These are phyloP conservation scores for Pegea sp. DNA, from an alignment of 23 tunicate species.

Conservation along the genomic window DNA sequence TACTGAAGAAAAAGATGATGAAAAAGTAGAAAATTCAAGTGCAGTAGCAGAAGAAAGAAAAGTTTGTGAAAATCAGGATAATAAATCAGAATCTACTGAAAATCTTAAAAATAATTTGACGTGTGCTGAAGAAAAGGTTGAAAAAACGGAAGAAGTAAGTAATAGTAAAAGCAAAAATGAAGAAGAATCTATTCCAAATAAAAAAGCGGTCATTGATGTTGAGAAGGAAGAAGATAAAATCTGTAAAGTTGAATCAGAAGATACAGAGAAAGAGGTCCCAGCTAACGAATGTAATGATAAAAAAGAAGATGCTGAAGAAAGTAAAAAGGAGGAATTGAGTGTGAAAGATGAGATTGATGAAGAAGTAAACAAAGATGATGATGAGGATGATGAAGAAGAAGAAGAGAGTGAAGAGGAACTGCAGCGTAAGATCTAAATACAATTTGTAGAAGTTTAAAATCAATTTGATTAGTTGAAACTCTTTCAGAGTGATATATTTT, in stretches of 20 bases:
- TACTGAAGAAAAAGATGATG: not conserved
- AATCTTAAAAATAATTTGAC: no score
- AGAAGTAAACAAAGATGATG: not conserved
- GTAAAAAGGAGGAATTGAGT: not conserved
- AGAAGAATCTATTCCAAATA: no score
- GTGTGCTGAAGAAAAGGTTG: no score
- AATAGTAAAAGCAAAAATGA: no score
- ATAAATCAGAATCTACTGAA: no score
- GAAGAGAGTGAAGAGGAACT: conserved; percentile 24
- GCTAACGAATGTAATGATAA: conserved; percentile 1
- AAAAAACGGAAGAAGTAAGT: no score
- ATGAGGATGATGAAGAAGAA: conserved; percentile 11
- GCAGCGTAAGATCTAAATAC: no score
- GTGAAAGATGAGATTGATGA: conserved; percentile 1
- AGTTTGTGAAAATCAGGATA: not conserved
- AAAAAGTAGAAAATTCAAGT: not conserved
- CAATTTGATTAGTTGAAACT: not conserved
- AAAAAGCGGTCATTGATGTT: no score
- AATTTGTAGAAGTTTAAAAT: conserved; percentile 4
- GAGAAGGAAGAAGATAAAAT: not conserved
- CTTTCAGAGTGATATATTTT: not conserved
- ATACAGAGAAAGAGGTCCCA: not conserved
- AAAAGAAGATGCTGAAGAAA: conserved; percentile 2
- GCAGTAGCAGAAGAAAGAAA: conserved; percentile 1
- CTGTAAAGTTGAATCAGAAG: not conserved